Percentiles rank a stretch among this genome's conserved stretches.
Evolutionary conservation across 2,113 vertebrate species (phyloP).

Genomic region (Gallinago media): DNA sequence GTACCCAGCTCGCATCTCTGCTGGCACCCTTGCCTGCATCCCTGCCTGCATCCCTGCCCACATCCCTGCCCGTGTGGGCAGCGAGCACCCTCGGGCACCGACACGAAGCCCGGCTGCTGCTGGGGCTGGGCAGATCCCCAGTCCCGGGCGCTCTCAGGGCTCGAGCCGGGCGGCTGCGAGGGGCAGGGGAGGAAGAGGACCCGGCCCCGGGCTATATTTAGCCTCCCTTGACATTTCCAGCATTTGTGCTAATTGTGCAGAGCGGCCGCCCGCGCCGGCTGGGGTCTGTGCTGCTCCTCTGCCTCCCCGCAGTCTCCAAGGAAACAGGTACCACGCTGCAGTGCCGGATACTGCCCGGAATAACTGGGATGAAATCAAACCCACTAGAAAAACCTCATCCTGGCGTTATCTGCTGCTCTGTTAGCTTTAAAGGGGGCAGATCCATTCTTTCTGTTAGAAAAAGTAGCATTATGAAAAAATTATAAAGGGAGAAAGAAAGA

Average conservation of each 20-base stretch:
- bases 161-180: background rate
- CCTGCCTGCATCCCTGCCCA: background rate
- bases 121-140: rapidly evolving
- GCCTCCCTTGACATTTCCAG: constrained; percentile 68
- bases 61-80: rapidly evolving
- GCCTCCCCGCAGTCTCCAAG: constrained; percentile 71
- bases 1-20: background rate
- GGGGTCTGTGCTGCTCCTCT: constrained; percentile 1
- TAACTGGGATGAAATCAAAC: background rate
- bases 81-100: rapidly evolving
- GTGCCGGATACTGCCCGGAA: constrained; percentile 28
- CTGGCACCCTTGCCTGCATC: no score
- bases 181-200: background rate
- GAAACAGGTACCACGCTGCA: constrained; percentile 72
- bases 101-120: rapidly evolving
- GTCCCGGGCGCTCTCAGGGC: background rate
- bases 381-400: background rate
- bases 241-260: constrained; percentile 54
- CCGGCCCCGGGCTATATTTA: constrained; percentile 38
- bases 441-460: background rate
- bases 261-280: constrained; percentile 14
- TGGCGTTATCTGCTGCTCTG: background rate
- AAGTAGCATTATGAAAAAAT: background rate
- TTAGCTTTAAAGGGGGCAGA: background rate
- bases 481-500: background rate